A percentile compares a stretch with the other conserved stretches of the same genome.
Evolutionary conservation across 2,797 vertebrate species (phyloP).

Genomic region (Sparus aurata): DNA sequence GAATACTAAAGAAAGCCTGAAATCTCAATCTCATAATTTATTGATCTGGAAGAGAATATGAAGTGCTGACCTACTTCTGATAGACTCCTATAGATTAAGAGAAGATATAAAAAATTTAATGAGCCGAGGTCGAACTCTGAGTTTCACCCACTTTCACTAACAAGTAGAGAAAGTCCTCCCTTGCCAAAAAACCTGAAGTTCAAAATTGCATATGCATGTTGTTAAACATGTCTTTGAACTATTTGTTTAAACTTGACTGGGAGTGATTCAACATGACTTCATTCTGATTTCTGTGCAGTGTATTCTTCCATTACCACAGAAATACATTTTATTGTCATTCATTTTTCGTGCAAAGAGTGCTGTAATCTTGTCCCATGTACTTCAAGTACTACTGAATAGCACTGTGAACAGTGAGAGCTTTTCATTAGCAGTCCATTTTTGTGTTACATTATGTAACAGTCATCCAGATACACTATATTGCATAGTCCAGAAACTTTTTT

Average conservation of each 20-base stretch:
- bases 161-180: constrained; percentile 19
- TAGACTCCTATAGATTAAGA: constrained; percentile 25
- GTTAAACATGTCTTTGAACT: background rate
- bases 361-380: too few relatives aligned
- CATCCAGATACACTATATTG: too few relatives aligned
- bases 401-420: background rate
- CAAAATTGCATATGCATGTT: background rate
- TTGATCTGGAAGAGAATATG: constrained; percentile 29
- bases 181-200: constrained; percentile 13
- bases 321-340: background rate
- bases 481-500: too few relatives aligned
- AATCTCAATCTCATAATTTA: constrained; percentile 53
- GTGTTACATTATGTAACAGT: background rate
- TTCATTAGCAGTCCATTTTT: constrained; percentile 2
- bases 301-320: background rate
- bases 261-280: background rate
- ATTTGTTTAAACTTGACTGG: background rate
- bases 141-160: constrained; percentile 2
- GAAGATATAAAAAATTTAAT: constrained; percentile 40
- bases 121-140: constrained; percentile 12
- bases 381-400: background rate
- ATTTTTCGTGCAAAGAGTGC: background rate
- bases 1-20: constrained; percentile 22
- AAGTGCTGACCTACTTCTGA: constrained; percentile 25
- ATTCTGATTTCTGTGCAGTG: background rate